Evolutionary conservation across 2,888 invertebrate genomes (phyloP).

Genomic region (Drosophila phalerata): DNA sequence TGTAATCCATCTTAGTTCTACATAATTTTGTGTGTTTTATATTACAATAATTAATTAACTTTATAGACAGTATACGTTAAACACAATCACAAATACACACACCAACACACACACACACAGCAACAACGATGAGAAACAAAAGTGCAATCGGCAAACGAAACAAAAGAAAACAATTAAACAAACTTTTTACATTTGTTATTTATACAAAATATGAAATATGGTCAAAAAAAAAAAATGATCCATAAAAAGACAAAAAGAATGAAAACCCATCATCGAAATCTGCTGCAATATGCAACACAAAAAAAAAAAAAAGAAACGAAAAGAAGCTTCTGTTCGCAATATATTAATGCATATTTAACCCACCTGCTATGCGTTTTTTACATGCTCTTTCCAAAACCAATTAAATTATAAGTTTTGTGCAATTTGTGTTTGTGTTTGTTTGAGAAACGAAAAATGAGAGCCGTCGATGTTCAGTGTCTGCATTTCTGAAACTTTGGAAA

Average conservation of each 20-base stretch:
- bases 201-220: conserved; percentile 47
- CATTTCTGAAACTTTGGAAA: conserved; percentile 21
- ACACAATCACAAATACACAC: conserved; percentile 24
- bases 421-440: conserved; percentile 44
- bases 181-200: conserved; percentile 68
- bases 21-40: conserved; percentile 32
- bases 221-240: conserved; percentile 19
- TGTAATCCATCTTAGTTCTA: conserved; percentile 31
- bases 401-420: conserved; percentile 51
- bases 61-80: conserved; percentile 44
- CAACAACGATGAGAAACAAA: conserved; percentile 52
- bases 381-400: conserved; percentile 37
- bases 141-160: conserved; percentile 70
- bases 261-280: conserved; percentile 44
- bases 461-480: conserved; percentile 1
- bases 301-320: conserved; percentile 26
- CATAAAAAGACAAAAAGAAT: conserved; percentile 43
- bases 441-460: not conserved
- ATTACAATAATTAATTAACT: conserved; percentile 35
- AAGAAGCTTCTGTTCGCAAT: conserved; percentile 54
- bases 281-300: conserved; percentile 67
- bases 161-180: conserved; percentile 31
- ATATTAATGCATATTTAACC: conserved; percentile 42
- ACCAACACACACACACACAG: conserved; percentile 28
- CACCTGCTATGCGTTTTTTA: conserved; percentile 50